Evolutionary conservation across 2,797 vertebrate species (phyloP), one percentile per base, ranked within the genome.

Genomic region (Oreortyx pictus): DNA sequence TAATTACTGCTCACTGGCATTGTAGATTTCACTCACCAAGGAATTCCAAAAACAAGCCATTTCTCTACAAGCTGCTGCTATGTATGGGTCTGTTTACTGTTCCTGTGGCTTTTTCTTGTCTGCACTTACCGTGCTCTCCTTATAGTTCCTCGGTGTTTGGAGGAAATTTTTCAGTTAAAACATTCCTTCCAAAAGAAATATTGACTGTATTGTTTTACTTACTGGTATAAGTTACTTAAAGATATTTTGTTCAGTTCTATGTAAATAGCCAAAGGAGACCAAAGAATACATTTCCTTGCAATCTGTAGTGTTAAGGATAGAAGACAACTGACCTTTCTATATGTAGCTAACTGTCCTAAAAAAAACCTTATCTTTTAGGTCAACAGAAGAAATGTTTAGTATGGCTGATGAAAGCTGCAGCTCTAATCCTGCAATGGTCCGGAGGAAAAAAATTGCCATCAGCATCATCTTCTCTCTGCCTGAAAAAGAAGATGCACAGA

Each of bases 381-480:
- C 98, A 54, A 97, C 97, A 14, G 98, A 99, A 84, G 98, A 99
- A 93, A 98, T 98, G 31, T 99, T 99, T 91, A 98, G 97, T 96
- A 97, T 98, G 97, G 98, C 98, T 50, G 98, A 98, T 73, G 98
- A 99, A 94, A 98, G 95, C 88, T 98, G 98, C 79, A 97, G 97
- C 68, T 98, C 98, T 7, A 98, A 98, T 86, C 98, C 98, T 19
- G 97, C 98, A 17, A 96, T 98, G n/a, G 96, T 98, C 61, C 97
- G 98, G 71, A 98, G 98, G 86, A 99, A 98, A 71, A 98, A 98
- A 91, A 98, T 99, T 64, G 98, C 98, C 7, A 89, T 99, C 88
- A 98, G 98, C 94, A 97, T 98, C 82, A 97, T 98, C 86, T 98
- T 98, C 93, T 98, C 98, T 66, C 96, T 98, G 47, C 98, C 98